Evolutionary conservation across 2,888 invertebrate genomes (phyloP), one percentile per base, ranked within the genome.

Genomic region (Priocnemis perturbator): DNA sequence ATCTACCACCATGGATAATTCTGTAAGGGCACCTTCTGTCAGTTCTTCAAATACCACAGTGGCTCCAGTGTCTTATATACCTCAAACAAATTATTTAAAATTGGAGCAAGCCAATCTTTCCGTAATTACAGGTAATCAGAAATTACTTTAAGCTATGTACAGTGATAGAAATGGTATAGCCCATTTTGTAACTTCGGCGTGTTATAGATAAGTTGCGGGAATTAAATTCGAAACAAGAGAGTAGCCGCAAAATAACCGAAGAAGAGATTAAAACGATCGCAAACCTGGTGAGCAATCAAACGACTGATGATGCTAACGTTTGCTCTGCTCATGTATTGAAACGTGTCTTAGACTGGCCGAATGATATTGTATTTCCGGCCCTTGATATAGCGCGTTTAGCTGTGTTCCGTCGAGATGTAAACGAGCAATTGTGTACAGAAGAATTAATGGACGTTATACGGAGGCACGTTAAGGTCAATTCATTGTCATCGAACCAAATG

Each of bases 311-410:
- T 48, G 20, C 77, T 44, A 68, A 64, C 45, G 47, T 57, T 3
- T 82, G 74, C 21, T 75, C 82, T 11, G 67, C 86, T 5, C 67
- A 64, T 44, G 75, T 77, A 20, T 64, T 89, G 23, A 81, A 69
- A 55, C 73, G 55, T 11, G 76, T 89, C 26, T 67, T 88, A 17
- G 76, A 82, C 17, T 89, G 88, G 88, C 84, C 89, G 5, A 77
- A 82, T 4, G 95, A 95, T 85, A 92, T 94, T 74, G 91, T 97
- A 0, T 97, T 98, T 86, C 98, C 98, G 0, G 95, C 95, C 4
- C 89, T 99, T 78, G 98, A 99, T 86, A 90, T 98, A 4, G 91
- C 97, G 15, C 92, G 98, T 76, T 90, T 98, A 84, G 95, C 96
- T 0, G 92, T 98, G 48, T 92, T 96, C 56, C 93, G 93, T 74